A percentile compares a stretch with the other conserved stretches of the same genome.
Evolutionary conservation across 2,888 invertebrate species (phyloP).

Genomic region (Tipula confusa): DNA sequence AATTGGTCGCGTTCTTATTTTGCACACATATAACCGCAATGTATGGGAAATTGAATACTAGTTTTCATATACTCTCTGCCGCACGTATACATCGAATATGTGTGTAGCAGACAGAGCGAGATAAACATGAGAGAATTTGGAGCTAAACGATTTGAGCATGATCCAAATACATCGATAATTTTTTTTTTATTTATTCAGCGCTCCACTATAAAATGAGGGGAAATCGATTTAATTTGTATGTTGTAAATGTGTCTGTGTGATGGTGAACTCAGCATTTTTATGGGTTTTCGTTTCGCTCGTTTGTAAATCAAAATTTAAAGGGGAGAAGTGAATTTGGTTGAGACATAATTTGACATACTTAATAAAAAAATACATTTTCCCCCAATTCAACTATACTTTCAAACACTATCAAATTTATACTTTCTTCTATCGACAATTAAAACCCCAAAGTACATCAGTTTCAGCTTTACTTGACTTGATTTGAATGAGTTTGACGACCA

Average conservation of each 20-base stretch:
- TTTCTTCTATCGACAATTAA: too few relatives aligned
- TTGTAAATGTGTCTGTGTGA: not conserved
- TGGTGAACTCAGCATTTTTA: not conserved
- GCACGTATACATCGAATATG: not conserved
- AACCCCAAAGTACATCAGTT: too few relatives aligned
- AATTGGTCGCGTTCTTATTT: not conserved
- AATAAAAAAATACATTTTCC: too few relatives aligned
- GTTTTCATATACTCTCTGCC: not conserved
- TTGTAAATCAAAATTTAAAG: not conserved
- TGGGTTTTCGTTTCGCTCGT: not conserved
- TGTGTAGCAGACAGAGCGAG: not conserved
- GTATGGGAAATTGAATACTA: not conserved
- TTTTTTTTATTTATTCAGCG: not conserved
- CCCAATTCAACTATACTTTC: too few relatives aligned
- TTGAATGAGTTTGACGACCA: too few relatives aligned
- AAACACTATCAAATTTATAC: too few relatives aligned
- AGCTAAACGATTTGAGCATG: not conserved
- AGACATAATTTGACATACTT: too few relatives aligned
- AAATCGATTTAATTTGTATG: not conserved
- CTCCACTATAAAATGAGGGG: not conserved
- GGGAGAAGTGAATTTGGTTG: not conserved
- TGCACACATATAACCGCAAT: not conserved
- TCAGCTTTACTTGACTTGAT: too few relatives aligned
- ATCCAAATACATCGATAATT: not conserved
- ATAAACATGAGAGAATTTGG: not conserved